Base-by-base conservation (phyloP, 2,888 invertebrate species). In the Synanthedon tipuliformis region DNA sequence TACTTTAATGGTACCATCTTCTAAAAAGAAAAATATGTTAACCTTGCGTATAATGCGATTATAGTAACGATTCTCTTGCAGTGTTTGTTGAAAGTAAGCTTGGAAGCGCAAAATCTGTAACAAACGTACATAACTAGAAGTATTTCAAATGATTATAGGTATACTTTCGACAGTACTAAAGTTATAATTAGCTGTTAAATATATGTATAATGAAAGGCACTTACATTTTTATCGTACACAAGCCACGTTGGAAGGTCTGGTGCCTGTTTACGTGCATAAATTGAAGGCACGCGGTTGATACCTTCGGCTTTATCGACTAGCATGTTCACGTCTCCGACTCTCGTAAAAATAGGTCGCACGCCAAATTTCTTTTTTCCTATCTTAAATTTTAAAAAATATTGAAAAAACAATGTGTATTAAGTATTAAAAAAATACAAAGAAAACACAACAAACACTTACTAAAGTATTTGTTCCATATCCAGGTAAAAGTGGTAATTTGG, bases 1-100 rank as follows among this genome's bases (percentile, higher is more conserved):
- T 3, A 97, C 93, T 83, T 96, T 95, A 61, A 97, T 92, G 1
- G 97, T 96, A 13, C 95, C 96, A 78, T 98, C 97, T 81, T 97
- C 97, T 49, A 97, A 88, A 66, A 92, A 97, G 71, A 94, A 97
- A 61, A 91, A 93, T 53, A 97, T 94, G 61, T 93, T 93, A 3
- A 96, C 95, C 65, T 92, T 91, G 18, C 96, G 90, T 53, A 96
- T 83, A 65, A 93, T 89, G 64, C 90, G 92, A 40, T 92, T 89
- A 3, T 92, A 90, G 1, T 88, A 81, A 51, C 89, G 82, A 69
- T 92, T 90, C 77, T 96, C 96, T 58, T 93, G 92, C 0, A 95
- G 87, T 0, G 93, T 92, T 82, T 95, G 94, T 89, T 94, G 91
- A 69, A 93, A 95, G 69, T 89, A 95, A 0, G 91, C 94, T 81